Conservation (phyloP, 1,140 invertebrate species). For the Dreissena polymorpha region DNA sequence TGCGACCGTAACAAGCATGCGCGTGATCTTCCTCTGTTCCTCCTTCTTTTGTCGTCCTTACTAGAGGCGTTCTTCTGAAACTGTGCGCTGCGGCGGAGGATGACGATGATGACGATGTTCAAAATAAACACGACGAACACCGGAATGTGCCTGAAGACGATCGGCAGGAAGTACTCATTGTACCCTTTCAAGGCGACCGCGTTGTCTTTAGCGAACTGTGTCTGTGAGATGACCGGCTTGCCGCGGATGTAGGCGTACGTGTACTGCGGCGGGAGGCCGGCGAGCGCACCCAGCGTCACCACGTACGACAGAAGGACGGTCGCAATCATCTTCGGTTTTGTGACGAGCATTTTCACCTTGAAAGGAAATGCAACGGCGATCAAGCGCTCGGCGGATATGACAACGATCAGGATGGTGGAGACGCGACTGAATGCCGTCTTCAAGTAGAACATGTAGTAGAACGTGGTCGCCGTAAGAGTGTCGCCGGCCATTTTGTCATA, state of each 20-base stretch:
- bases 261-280: constrained; percentile 48
- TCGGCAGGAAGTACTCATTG: constrained; percentile 51
- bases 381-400: constrained; percentile 58
- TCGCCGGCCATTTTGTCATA: constrained; percentile 40
- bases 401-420: constrained; percentile 53
- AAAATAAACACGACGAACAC: constrained; percentile 46
- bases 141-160: constrained; percentile 58
- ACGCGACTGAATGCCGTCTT: constrained; percentile 58
- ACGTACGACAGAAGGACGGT: constrained; percentile 32
- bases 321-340: constrained; percentile 34
- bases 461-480: constrained; percentile 47
- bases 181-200: constrained; percentile 41
- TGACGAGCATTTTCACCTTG: constrained; percentile 55
- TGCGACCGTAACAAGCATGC: constrained; percentile 55
- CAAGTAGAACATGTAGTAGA: constrained; percentile 55
- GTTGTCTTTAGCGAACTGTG: constrained; percentile 51
- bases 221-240: constrained; percentile 36
- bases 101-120: constrained; percentile 54
- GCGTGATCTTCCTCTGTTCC: constrained; percentile 53
- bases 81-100: constrained; percentile 36
- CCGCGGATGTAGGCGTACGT: constrained; percentile 8
- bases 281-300: constrained; percentile 14
- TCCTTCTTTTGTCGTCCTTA: constrained; percentile 12
- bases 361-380: constrained; percentile 62
- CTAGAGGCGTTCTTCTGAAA: constrained; percentile 28